These are phyloP conservation scores for Luperina nickerlii DNA, from an alignment of 2,888 invertebrate genomes.

Conservation along the genomic window DNA sequence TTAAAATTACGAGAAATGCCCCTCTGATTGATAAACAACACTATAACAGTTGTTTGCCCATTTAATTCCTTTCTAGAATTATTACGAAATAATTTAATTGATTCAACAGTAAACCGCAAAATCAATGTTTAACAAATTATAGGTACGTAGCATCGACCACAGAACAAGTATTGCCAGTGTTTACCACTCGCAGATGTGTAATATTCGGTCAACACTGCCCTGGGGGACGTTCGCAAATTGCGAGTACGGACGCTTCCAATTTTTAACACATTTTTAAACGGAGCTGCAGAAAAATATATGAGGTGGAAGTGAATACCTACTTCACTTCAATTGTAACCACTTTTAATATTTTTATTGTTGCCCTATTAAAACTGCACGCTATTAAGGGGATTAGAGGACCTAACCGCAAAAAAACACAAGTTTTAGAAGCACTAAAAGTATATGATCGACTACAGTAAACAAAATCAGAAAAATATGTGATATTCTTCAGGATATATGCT, in stretches of 20 bases:
- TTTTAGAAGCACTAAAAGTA: too few species aligned
- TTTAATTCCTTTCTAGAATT: slow-evolving; percentile 5
- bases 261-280: slow-evolving; percentile 57
- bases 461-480: too few species aligned
- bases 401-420: too few species aligned
- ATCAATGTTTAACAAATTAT: slow-evolving; percentile 58
- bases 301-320: slow-evolving; percentile 32
- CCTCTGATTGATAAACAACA: not conserved
- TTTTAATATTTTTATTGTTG: not conserved
- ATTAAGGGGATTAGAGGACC: too few species aligned
- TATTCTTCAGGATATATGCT: too few species aligned
- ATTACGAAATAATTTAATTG: slow-evolving; percentile 30
- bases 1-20: not conserved
- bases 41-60: not conserved
- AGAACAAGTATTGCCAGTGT: slow-evolving; percentile 37
- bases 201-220: slow-evolving; percentile 58
- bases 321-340: not conserved
- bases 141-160: slow-evolving; percentile 39
- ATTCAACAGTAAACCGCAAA: slow-evolving; percentile 44
- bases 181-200: slow-evolving; percentile 51
- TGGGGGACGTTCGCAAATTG: slow-evolving; percentile 43
- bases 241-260: slow-evolving; percentile 30
- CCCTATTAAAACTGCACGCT: too few species aligned
- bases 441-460: too few species aligned
- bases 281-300: slow-evolving; percentile 43